Evolutionary conservation across 2,113 vertebrate species (phyloP), one percentile per base, ranked within the genome.

Genomic region (Lycaon pictus): DNA sequence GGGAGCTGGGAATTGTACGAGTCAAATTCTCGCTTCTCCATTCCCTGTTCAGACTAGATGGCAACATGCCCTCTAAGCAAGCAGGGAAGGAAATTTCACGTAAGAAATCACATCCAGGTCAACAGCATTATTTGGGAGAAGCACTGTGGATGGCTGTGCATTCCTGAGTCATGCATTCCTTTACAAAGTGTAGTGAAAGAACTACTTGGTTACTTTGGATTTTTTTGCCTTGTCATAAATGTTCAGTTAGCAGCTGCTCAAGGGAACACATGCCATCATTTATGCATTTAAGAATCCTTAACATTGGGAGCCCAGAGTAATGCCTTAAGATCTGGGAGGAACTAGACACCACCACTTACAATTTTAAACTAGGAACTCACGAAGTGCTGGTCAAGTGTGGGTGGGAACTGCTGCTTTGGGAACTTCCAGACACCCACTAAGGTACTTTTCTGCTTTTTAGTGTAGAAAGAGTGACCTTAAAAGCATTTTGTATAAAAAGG

Each of bases 211-310:
- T n/a, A n/a, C 51, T 67, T 11, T 11, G 27, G 37, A 27, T 7
- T 74, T 7, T 69, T 80, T 74, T 84, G 43, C 79, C 23, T 88
- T 55, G 23, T 35, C 35, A 3, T 37, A 11, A 25, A 19, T 17
- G 32, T 60, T 53, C 32, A 63, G 27, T 7, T 16, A 27, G 23
- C 9, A 15, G 19, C 5, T 35, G 29, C 55, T 56, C 65, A 20
- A 4, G 58, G 37, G 17, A 76, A 43, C 1, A 0, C 23, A 0
- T 0, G 6, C 56, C 16, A 5, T 35, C 19, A 5, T 29, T n/a
- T n/a, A 20, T 9, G 29, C n/a, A 32, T 5, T 43, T 51, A 77
- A 65, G 35, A 22, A 0, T 71, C 71, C 8, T 63, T 11, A 4
- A 7, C 7, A 4, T 2, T 8, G 25, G 83, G 51, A 74, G n/a